Evolutionary conservation across 2,888 invertebrate genomes (phyloP), one percentile per base, ranked within the genome.

Genomic region (Himalopsyche anomala): DNA sequence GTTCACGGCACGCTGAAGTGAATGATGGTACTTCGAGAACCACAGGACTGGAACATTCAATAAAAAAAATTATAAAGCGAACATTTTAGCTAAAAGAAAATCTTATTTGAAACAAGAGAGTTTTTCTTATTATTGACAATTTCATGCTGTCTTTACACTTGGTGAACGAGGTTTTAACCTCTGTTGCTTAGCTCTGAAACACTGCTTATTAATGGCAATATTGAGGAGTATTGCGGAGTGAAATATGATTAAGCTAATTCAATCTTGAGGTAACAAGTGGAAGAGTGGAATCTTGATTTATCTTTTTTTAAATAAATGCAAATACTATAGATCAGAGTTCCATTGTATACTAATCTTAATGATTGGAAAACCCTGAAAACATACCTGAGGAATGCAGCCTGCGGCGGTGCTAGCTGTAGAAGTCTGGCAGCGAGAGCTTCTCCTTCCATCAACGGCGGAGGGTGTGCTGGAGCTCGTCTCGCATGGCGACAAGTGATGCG

Each of bases 21-120:
- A 99, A 99, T 92, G 99, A 99, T 0, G 99, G 99, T 88, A 99
- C 97, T 92, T 99, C 99, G 90, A 99, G 95, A 88, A 99, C 96
- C 5, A 98, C 98, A 4, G 98, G 98, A 83, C 98, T 98, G 91
- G 38, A 92, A 90, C 80, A 84, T 42, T 81, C 84, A 12, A 56
- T 19, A 62, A 19, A 56, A 54, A 28, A 69, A 80, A 19, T 28
- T n/a, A 54, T 15, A 42, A n/a, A n/a, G 45, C 12, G 80, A 6
- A 17, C 19, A 80, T 19, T 19, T 40, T 6, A 0, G 40, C 5
- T 6, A 40, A 40, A 40, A 40, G 40, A 40, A 40, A 40, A 40
- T 40, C 40, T 40, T 40, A 40, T 40, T 40, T 40, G 40, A 40
- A 40, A 45, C 45, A 9, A 2, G 9, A 45, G 11, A 45, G 45